Evolutionary conservation across 2,113 vertebrate genomes (phyloP), one percentile per base, ranked within the genome.

Genomic region (Lampris incognitus): DNA sequence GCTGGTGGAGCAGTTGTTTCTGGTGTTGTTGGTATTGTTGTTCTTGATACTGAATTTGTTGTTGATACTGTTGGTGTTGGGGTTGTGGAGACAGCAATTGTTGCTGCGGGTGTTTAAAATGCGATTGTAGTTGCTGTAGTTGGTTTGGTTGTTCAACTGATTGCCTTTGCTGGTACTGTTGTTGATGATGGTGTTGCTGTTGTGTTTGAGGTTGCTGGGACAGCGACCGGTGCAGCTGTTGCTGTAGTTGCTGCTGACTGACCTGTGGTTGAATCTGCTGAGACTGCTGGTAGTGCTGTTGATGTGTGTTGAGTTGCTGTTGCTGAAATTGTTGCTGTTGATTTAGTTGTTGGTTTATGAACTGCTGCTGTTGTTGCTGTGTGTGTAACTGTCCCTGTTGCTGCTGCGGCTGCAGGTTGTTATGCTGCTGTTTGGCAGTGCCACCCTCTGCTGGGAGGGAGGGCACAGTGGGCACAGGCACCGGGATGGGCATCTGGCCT

Each of bases 401-500:
- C 3, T 63, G 66, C 1, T 75, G 88, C 24, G 73, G 87, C 10
- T 72, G 73, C 37, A 76, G 78, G 46, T 70, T 72, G 4, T 87
- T 86, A 1, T 87, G 88, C 1, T 83, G 83, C 50, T 81, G 90
- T 1, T 86, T 83, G 62, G 6, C 13, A 3, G 3, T 38, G 85
- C 59, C 46, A 8, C 79, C 78, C 55, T 87, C 87, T 9, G 62
- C 49, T 24, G 74, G 73, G 82, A 66, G 36, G 9, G 54, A 51
- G 36, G 89, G 89, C 1, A 89, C 75, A 0, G 87, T 86, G 6
- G 89, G 90, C 0, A 83, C 71, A 0, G 87, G 78, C 50, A 91
- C 90, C 0, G 90, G 91, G 48, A 91, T 86, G 6, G 92, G 93
- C 84, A 92, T 92, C 61, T 93, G 94, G 7, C 94, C 94, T 0